Evolutionary conservation across 2,888 invertebrate species (phyloP).

Genomic region (Thyatira batis): DNA sequence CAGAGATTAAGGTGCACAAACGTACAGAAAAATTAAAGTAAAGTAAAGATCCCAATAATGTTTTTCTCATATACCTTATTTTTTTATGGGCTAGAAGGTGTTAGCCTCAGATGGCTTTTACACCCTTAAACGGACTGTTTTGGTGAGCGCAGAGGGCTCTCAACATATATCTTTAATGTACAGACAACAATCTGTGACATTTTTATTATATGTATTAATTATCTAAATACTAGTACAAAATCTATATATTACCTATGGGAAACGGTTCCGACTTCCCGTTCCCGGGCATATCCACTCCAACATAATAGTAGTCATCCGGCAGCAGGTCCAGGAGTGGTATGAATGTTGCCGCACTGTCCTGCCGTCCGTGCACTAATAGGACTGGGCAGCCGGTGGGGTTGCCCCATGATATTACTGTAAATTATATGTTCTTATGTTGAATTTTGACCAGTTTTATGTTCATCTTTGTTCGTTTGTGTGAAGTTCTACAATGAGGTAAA

Average conservation of each 20-base stretch:
- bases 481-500: too few relatives aligned
- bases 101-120: too few relatives aligned
- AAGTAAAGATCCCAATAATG: too few relatives aligned
- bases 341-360: conserved; percentile 84
- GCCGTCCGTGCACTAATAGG: conserved; percentile 83
- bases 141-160: too few relatives aligned
- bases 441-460: neutral
- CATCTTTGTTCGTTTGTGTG: too few relatives aligned
- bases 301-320: conserved; percentile 59
- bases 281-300: conserved; percentile 82
- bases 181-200: too few relatives aligned
- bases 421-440: neutral
- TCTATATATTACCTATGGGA: conserved; percentile 54
- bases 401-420: conserved; percentile 84
- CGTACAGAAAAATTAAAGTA: too few relatives aligned
- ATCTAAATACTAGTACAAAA: neutral
- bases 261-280: conserved; percentile 82
- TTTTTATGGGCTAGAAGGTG: too few relatives aligned
- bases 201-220: neutral
- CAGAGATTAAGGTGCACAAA: too few relatives aligned
- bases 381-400: conserved; percentile 70
- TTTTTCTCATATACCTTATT: neutral
- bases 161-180: too few relatives aligned
- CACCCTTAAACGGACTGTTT: too few relatives aligned
- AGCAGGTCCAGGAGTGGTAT: conserved; percentile 78